Conservation (phyloP, 2,797 vertebrate genomes). For the Esox lucius region DNA sequence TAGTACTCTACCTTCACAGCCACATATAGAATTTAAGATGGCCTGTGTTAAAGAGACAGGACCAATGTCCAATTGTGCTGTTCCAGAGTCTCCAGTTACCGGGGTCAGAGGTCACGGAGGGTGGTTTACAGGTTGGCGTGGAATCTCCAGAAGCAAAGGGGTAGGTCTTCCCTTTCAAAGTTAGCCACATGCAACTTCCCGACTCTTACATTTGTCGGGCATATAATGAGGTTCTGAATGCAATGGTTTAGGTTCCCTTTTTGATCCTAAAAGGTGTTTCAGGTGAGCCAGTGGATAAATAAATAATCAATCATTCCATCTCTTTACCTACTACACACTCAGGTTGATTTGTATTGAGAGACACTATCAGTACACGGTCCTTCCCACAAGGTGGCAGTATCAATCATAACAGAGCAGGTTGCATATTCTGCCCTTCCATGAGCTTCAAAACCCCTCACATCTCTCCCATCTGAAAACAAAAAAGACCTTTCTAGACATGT, state of each 20-base stretch:
- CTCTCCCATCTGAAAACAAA: not conserved
- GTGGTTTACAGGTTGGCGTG: constrained; percentile 19
- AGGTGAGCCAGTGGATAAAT: not conserved
- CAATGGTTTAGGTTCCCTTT: too few relatives aligned
- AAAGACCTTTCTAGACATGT: not conserved
- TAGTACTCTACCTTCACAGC: constrained; percentile 8
- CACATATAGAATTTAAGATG: constrained; percentile 1
- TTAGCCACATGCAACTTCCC: not conserved
- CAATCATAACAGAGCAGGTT: constrained; percentile 8
- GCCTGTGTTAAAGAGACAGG: not conserved
- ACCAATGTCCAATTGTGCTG: constrained; percentile 19
- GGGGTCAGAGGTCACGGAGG: constrained; percentile 35
- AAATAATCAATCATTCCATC: not conserved
- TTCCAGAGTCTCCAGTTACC: constrained; percentile 11
- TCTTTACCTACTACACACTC: not conserved
- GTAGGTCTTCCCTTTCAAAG: not conserved
- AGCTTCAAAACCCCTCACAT: not conserved
- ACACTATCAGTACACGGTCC: not conserved
- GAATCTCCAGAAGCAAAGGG: constrained; percentile 5
- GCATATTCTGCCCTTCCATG: not conserved
- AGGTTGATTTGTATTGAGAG: not conserved
- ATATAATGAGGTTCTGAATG: too few relatives aligned
- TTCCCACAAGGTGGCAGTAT: constrained; percentile 54
- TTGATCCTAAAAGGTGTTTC: too few relatives aligned
- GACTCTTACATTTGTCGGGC: too few relatives aligned